A percentile compares a stretch with the other conserved stretches of the same genome.
Evolutionary conservation across 2,888 invertebrate species (phyloP).

Genomic region (Euplagia quadripunctaria): DNA sequence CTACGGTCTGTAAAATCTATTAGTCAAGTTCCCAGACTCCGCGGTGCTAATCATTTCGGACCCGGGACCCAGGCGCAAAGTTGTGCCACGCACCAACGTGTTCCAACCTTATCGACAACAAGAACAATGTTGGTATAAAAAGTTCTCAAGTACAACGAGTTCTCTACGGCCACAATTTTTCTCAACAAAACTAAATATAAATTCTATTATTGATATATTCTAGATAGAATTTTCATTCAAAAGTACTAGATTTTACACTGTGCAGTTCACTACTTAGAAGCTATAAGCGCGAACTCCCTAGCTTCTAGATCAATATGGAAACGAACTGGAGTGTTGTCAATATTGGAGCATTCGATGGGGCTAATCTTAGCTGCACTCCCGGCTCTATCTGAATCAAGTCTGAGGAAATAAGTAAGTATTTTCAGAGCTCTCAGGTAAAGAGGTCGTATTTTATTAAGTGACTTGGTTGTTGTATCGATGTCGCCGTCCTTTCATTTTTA

Average conservation of each 20-base stretch:
- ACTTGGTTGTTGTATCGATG: neutral
- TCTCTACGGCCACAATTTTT: neutral
- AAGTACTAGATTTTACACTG: neutral
- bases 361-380: constrained; percentile 40
- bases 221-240: neutral
- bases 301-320: constrained; percentile 35
- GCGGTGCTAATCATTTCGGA: no score
- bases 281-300: constrained; percentile 11
- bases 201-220: neutral
- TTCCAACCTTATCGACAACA: no score
- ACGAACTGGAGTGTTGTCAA: constrained; percentile 34
- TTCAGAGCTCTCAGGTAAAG: constrained; percentile 6
- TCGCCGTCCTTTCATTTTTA: neutral
- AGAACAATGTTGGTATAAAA: no score
- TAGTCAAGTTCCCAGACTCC: no score
- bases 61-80: no score
- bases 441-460: constrained; percentile 13
- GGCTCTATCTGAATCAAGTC: constrained; percentile 18
- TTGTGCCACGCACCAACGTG: no score
- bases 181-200: neutral
- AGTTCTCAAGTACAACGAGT: no score
- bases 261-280: constrained; percentile 6
- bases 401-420: constrained; percentile 20
- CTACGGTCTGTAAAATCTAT: no score
- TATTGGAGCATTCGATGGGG: constrained; percentile 36